Conservation (phyloP, 2,797 vertebrate genomes). For the Leptoclinus maculatus region DNA sequence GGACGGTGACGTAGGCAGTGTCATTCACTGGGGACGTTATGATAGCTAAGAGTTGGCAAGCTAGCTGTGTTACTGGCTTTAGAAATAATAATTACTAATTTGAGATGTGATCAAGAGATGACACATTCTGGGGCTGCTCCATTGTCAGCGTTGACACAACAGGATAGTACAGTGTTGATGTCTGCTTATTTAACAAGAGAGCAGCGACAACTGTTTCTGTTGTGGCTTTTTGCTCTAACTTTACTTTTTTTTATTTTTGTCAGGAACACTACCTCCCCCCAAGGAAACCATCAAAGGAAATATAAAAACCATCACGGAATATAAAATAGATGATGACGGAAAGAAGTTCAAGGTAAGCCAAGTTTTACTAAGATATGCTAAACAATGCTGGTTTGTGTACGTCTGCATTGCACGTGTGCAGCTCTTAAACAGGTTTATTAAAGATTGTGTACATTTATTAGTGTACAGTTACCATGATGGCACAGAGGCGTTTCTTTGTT, state of each 20-base stretch:
- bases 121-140: rapidly evolving
- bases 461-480: neutral
- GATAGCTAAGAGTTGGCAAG: constrained; percentile 11
- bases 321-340: constrained; percentile 94
- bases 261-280: constrained; percentile 89
- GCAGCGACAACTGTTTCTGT: neutral
- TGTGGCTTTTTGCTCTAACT: neutral
- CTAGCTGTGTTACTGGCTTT: neutral
- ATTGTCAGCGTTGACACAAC: neutral
- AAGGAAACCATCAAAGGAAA: constrained; percentile 95
- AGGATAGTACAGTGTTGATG: no score
- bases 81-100: neutral
- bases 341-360: constrained; percentile 91
- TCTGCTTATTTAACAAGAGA: neutral
- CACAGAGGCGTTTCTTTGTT: neutral
- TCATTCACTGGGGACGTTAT: neutral
- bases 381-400: neutral
- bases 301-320: constrained; percentile 94
- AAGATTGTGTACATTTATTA: neutral
- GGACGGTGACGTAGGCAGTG: constrained; percentile 18
- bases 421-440: no score
- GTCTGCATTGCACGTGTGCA: neutral
- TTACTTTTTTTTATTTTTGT: neutral
- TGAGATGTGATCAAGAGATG: neutral
- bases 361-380: neutral